Conservation (phyloP, 2,888 invertebrate species). For the Drosophila formosana region DNA sequence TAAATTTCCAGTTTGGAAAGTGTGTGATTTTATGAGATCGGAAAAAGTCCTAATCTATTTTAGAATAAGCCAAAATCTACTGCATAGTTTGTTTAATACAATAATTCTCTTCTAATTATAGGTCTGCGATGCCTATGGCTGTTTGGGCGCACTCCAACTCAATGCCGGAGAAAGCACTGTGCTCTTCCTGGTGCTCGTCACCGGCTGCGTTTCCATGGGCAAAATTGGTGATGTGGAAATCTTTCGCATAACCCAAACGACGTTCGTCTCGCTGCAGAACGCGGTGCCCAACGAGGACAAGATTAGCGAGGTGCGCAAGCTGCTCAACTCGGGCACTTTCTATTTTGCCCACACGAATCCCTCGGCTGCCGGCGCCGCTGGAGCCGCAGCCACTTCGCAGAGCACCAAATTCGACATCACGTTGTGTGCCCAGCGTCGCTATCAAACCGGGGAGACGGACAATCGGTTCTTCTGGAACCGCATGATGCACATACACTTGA, state of each 20-base stretch:
- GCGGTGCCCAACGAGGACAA: constrained; percentile 88
- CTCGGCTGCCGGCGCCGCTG: constrained; percentile 42
- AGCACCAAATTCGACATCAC: constrained; percentile 93
- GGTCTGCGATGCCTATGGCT: constrained; percentile 95
- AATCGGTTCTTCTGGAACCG: constrained; percentile 99
- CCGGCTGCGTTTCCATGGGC: constrained; percentile 98
- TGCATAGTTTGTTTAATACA: neutral
- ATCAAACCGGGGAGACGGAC: constrained; percentile 93
- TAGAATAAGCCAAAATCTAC: no score
- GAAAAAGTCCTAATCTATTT: no score
- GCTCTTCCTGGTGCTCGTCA: constrained; percentile 96
- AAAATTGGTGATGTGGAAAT: constrained; percentile 98
- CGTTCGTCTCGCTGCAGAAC: constrained; percentile 94
- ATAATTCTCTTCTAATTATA: neutral
- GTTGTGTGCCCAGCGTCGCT: constrained; percentile 95
- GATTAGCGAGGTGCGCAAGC: constrained; percentile 90
- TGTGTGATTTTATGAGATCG: no score
- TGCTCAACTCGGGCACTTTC: constrained; percentile 99
- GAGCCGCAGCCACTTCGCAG: constrained; percentile 36
- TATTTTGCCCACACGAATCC: constrained; percentile 91
- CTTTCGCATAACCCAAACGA: constrained; percentile 96
- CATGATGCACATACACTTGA: constrained; percentile 96
- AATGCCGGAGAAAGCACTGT: constrained; percentile 94
- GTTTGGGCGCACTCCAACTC: constrained; percentile 96
- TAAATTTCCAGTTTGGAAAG: no score